Base-by-base conservation (phyloP, 2,113 vertebrate species). In the Jaculus jaculus region DNA sequence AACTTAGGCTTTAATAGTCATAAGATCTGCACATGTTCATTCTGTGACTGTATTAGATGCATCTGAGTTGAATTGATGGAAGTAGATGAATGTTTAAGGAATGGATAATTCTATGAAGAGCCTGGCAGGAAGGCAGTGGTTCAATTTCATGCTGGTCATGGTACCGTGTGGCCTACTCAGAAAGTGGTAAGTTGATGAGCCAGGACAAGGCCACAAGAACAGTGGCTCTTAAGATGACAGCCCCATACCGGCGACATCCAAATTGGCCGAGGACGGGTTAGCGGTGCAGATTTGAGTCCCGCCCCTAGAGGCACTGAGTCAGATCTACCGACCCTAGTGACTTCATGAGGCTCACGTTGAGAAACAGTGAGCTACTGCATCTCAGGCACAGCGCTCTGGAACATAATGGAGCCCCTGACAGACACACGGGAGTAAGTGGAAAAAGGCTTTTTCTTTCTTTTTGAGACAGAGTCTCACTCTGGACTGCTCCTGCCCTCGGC, bases 101-200 rank as follows among this genome's bases (percentile, higher is more conserved):
- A 23, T 74, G 81, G 15, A 24, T 74, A 72, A 54, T 92, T 94
- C 71, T 75, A 86, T 87, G 73, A 60, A 84, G 72, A 75, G 79
- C 8, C 26, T 58, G 16, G 9, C 51, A 54, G 24, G 39, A 66
- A 58, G n/a, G 24, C 2, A 83, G 81, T 16, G 78, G 72, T 17
- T 88, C n/a, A n/a, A 73, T 82, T n/a, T 71, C 75, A 75, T 75
- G 39, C 20, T 79, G 61, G 80, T 58, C 68, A 39, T 86, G 58
- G 47, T 32, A 28, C 65, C 39, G 2, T 65, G 32, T 37, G 66
- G 63, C 42, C 8, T 16, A 34, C 34, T 80, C 60, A 79, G 75
- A 94, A 89, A 78, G 63, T 8, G 72, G 54, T 51, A 82, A 89
- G 8, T 63, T 73, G 83, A 83, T 68, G 78, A 81, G 61, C 32